A percentile compares a stretch with the other conserved stretches of the same genome.
Conservation (phyloP, 92 coral and sea anemone species). For the Ricordea florida region DNA sequence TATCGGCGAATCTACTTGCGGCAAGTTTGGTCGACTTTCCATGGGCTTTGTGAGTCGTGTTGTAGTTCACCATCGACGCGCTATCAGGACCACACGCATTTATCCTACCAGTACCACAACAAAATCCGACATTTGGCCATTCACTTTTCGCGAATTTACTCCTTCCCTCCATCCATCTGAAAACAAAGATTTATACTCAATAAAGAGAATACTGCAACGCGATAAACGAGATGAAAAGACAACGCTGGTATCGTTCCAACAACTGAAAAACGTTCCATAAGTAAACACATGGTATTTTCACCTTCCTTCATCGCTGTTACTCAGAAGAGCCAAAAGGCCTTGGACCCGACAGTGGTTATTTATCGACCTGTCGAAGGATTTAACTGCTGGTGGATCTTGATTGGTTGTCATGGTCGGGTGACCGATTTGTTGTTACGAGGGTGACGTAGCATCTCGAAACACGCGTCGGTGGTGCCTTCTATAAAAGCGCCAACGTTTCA, state of each 20-base stretch:
- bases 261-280: conserved; percentile 8
- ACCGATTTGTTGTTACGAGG: conserved; percentile 13
- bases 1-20: conserved; percentile 41
- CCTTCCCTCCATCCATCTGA: conserved; percentile 23
- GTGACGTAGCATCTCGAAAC: conserved; percentile 14
- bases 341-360: not conserved
- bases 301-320: conserved; percentile 24
- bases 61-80: conserved; percentile 37
- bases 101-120: conserved; percentile 11
- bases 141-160: conserved; percentile 8
- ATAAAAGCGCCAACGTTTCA: not conserved
- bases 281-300: conserved; percentile 30
- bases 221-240: not conserved
- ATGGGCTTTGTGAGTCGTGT: conserved; percentile 51
- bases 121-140: conserved; percentile 9
- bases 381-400: not conserved
- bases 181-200: conserved; percentile 2
- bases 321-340: conserved; percentile 29
- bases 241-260: too few species aligned
- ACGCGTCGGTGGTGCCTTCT: not conserved
- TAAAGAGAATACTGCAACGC: not conserved
- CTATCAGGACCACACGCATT: conserved; percentile 65
- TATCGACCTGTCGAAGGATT: conserved; percentile 3
- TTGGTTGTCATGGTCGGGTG: not conserved
- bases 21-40: conserved; percentile 72